Evolutionary conservation across 1,140 invertebrate species (phyloP).

Genomic region (Drosophila leontia): DNA sequence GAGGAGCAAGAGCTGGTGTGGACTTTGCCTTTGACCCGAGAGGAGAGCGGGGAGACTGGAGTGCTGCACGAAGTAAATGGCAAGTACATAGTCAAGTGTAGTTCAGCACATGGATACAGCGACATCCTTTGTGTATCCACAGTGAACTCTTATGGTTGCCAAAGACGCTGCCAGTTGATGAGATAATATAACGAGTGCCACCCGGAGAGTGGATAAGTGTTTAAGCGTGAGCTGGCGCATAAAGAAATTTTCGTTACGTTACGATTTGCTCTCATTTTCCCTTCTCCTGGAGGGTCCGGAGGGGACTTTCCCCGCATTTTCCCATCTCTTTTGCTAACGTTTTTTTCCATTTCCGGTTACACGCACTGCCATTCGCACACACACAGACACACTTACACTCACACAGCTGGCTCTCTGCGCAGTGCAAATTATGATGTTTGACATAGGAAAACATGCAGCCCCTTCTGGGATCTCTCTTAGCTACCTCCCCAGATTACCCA

Average conservation of each 20-base stretch:
- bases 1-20: slow-evolving; percentile 50
- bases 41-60: background rate
- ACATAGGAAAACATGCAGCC: slow-evolving; percentile 63
- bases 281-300: background rate
- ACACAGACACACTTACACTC: slow-evolving; percentile 16
- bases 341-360: slow-evolving; percentile 75
- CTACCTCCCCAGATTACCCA: background rate
- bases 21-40: slow-evolving; percentile 71
- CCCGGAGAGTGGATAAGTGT: slow-evolving; percentile 78
- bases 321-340: slow-evolving; percentile 40
- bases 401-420: slow-evolving; percentile 24
- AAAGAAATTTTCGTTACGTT: slow-evolving; percentile 77
- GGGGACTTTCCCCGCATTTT: background rate
- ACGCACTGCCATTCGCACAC: slow-evolving; percentile 40
- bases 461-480: slow-evolving; percentile 8
- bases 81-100: slow-evolving; percentile 64
- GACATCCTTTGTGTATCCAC: slow-evolving; percentile 39
- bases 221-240: slow-evolving; percentile 76
- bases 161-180: slow-evolving; percentile 75
- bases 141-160: slow-evolving; percentile 61
- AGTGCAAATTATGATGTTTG: slow-evolving; percentile 79
- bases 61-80: slow-evolving; percentile 51
- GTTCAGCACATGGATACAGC: slow-evolving; percentile 42
- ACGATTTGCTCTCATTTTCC: slow-evolving; percentile 37
- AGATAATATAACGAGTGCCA: slow-evolving; percentile 79